Evolutionary conservation across 1,140 invertebrate genomes (phyloP).

Genomic region (Belonocnema kinseyi): DNA sequence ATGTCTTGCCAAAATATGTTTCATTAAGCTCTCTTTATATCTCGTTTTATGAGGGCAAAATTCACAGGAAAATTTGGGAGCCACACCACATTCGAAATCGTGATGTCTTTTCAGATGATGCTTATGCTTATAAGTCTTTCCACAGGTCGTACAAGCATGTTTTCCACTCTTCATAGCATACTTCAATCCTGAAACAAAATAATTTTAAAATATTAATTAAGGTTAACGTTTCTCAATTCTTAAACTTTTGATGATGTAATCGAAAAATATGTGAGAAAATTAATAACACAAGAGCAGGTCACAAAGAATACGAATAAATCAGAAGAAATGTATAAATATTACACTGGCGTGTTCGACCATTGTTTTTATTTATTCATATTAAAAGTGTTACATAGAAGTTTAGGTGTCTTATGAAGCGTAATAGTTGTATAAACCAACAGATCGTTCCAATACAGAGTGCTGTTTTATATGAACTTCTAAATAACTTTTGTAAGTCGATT

Average conservation of each 20-base stretch:
- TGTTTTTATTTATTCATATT: neutral
- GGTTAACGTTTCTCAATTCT: too few relatives aligned
- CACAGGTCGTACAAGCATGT: conserved; percentile 29
- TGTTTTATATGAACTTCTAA: conserved; percentile 71
- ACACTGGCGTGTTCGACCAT: neutral
- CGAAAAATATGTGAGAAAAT: neutral
- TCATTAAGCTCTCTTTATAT: conserved; percentile 69
- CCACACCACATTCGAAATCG: conserved; percentile 74
- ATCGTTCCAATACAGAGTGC: conserved; percentile 48
- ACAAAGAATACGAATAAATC: neutral
- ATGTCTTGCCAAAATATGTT: conserved; percentile 68
- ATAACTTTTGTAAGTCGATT: conserved; percentile 71
- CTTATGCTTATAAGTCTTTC: conserved; percentile 25
- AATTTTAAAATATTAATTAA: neutral
- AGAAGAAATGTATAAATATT: neutral
- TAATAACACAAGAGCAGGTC: neutral
- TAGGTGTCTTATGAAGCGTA: neutral
- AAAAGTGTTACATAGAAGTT: neutral
- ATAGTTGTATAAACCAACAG: neutral
- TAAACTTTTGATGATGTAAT: neutral
- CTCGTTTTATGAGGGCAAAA: conserved; percentile 72
- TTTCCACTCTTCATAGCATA: conserved; percentile 7
- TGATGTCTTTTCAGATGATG: conserved; percentile 65
- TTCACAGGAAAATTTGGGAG: conserved; percentile 73
- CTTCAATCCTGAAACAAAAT: conserved; percentile 24